Base-by-base conservation (phyloP, 2,888 invertebrate genomes). In the Lepidocyrtoides sp. region DNA sequence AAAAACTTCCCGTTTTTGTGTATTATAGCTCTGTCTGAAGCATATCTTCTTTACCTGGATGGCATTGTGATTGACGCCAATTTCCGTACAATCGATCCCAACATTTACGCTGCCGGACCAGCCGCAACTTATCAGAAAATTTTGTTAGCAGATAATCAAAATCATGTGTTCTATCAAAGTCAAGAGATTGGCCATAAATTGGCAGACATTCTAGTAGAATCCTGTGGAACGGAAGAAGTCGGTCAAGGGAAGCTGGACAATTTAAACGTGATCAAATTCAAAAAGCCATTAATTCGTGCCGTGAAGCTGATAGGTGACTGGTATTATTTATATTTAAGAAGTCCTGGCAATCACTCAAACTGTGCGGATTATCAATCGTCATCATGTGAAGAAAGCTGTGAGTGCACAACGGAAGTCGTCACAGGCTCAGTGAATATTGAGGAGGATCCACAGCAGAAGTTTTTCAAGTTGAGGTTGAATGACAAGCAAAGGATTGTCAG, bases 21-120 rank as follows among this genome's bases (percentile, higher is more conserved):
- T 32, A 63, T 23, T 51, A 8, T 26, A 91, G 90, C 90, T 5
- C 48, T 91, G 26, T 77, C 90, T 0, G 85, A 91, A 14, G 87
- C 91, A 0, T 91, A 88, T 36, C 23, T 92, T n/a, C 60, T 92
- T 32, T 92, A 75, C 69, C 89, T 97, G 92, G 97, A 97, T 0
- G 96, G 96, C 0, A 94, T 97, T 75, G 96, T 97, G 0, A 96
- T 97, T 63, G 96, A 96, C 84, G 95, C 96, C 0, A 95, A 96
- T 77, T 97, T 96, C 93, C 95, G 96, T 69, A 97, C 97, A 0
- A 97, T 96, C 94, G 97, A 97, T 94, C 96, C 96, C 0, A 95
- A 95, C 88, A 96, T 97, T 85, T 97, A 95, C 94, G 97, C 96
- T 0, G 97, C 97, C 1, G 97, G 97, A 0, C 95, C 97, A 0